These are phyloP conservation scores for Hiodon tergisus DNA, from an alignment of 2,113 vertebrate genomes.

Conservation along the genomic window DNA sequence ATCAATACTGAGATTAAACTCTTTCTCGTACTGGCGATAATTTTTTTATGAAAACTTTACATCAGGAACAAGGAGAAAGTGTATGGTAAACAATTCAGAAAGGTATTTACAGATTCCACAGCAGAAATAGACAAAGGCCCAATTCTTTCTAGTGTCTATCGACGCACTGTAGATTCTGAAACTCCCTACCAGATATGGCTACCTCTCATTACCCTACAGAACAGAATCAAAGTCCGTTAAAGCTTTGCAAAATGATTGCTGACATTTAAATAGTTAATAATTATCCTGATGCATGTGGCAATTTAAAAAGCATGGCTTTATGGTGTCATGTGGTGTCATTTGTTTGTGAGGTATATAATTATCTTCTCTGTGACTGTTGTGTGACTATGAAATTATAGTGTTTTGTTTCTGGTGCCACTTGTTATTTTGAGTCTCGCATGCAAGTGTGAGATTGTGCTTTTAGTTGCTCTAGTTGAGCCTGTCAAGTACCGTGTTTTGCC, in stretches of 20 bases:
- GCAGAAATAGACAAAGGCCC: background rate
- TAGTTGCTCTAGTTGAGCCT: too few relatives aligned
- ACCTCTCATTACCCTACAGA: background rate
- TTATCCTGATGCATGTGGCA: background rate
- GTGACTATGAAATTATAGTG: too few relatives aligned
- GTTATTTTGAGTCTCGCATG: too few relatives aligned
- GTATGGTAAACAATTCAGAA: background rate
- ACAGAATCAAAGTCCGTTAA: constrained; percentile 10
- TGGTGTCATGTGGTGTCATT: background rate
- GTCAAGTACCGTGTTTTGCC: too few relatives aligned
- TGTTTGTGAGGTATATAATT: too few relatives aligned
- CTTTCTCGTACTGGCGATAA: background rate
- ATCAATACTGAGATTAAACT: background rate
- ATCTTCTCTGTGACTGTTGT: too few relatives aligned
- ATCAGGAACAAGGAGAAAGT: too few relatives aligned
- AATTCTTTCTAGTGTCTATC: background rate
- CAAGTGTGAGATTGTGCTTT: too few relatives aligned
- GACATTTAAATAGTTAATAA: constrained; percentile 1
- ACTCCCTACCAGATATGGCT: background rate
- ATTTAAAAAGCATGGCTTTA: background rate
- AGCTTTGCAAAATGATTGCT: background rate
- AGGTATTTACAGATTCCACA: background rate
- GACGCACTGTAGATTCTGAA: background rate
- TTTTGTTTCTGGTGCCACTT: background rate
- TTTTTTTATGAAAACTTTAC: too few relatives aligned